These are phyloP conservation scores for Oncopeltus fasciatus DNA, from an alignment of 1,140 invertebrate species.

Conservation along the genomic window DNA sequence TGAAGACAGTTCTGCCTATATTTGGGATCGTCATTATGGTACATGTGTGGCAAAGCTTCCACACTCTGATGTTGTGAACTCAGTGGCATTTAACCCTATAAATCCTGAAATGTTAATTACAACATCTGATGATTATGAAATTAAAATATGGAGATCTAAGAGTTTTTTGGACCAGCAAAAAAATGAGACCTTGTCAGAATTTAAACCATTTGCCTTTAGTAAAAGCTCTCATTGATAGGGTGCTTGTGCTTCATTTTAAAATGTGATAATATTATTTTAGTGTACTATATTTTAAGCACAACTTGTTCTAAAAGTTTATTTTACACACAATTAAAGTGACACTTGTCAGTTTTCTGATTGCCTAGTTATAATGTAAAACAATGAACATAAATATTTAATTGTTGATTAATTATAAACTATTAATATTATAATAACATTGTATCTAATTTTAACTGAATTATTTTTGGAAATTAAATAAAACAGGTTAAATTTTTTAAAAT, in stretches of 20 bases:
- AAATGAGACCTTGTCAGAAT: too few species aligned
- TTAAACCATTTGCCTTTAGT: background rate
- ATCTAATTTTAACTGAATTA: too few species aligned
- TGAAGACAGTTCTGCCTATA: constrained; percentile 70
- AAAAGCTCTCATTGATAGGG: background rate
- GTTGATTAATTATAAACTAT: too few species aligned
- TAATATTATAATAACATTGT: too few species aligned
- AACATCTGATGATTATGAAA: constrained; percentile 69
- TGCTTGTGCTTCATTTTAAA: background rate
- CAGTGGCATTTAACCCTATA: constrained; percentile 70
- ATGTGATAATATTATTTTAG: background rate
- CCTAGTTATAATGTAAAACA: too few species aligned
- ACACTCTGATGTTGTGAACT: constrained; percentile 73
- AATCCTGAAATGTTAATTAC: constrained; percentile 73
- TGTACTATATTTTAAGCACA: background rate
- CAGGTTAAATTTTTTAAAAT: too few species aligned
- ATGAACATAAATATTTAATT: too few species aligned
- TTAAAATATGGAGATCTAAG: constrained; percentile 56
- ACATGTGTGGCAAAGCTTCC: constrained; percentile 60
- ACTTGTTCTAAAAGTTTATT: background rate
- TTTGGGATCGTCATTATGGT: constrained; percentile 79
- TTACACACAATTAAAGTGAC: background rate
- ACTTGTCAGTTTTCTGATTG: background rate
- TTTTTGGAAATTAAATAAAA: too few species aligned
- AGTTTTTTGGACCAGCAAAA: constrained; percentile 25